Evolutionary conservation across 2,797 vertebrate genomes (phyloP), one percentile per base, ranked within the genome.

Genomic region (Podargus strigoides): DNA sequence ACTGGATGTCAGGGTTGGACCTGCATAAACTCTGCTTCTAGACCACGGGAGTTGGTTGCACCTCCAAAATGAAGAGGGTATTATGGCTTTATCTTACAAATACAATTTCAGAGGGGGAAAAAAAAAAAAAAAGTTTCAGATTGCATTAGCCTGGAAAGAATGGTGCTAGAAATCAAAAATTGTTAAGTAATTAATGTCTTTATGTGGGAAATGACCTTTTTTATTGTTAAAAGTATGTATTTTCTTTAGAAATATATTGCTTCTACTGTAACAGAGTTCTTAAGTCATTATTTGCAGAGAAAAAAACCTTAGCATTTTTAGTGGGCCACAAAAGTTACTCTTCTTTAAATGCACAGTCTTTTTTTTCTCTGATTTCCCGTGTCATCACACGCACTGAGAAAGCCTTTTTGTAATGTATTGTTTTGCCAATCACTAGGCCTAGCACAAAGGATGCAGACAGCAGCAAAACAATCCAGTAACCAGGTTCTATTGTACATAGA

Each of bases 1-100:
- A n/a, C 93, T 78, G 21, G 95, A 49, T 96, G 96, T 95, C 97
- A 92, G 86, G 22, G 18, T 70, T 67, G 73, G 39, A 86, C 60
- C n/a, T 63, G 41, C 68, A 42, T 32, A 59, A 87, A 34, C 28
- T 55, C 16, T 27, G 17, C 15, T 30, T 53, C 30, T 47, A 1
- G 14, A 6, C 28, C 41, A 42, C 19, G 2, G 1, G n/a, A 66
- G 12, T 37, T 8, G 9, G 6, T 24, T 36, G 20, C 14, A 24
- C 3, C 18, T 76, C 15, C 1, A 9, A 74, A n/a, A 17, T 6
- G 11, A 5, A 30, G 10, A 14, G 10, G 16, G 27, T 39, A 59
- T 32, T 64, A 44, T 37, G 41, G 14, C 49, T 69, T 88, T 86
- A 42, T 63, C 6, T 19, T 53, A 20, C 10, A 78, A 63, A 49